Percentiles rank a stretch among this genome's conserved stretches.
Conservation (phyloP, 2,888 invertebrate genomes). For the Hirudinaria manillensis region DNA sequence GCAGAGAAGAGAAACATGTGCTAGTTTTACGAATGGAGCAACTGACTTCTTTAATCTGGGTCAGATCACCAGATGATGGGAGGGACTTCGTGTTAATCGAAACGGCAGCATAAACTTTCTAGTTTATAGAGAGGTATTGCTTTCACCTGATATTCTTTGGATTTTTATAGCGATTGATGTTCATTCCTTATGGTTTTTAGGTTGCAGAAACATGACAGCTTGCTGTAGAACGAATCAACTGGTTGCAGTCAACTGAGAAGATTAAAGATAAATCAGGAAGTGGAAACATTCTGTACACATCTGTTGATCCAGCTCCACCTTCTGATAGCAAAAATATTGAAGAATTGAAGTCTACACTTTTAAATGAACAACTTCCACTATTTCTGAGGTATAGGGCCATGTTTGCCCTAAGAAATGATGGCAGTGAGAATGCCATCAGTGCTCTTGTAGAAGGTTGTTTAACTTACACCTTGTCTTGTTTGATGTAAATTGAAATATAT, state of each 20-base stretch:
- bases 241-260: slow-evolving; percentile 57
- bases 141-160: neutral
- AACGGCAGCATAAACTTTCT: neutral
- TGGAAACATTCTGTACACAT: slow-evolving; percentile 57
- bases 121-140: slow-evolving; percentile 62
- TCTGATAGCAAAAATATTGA: slow-evolving; percentile 58
- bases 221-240: slow-evolving; percentile 75
- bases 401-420: slow-evolving; percentile 85
- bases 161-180: slow-evolving; percentile 6
- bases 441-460: slow-evolving; percentile 70
- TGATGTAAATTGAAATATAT: neutral
- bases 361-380: slow-evolving; percentile 68
- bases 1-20: neutral
- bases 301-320: slow-evolving; percentile 87
- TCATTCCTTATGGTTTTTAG: slow-evolving; percentile 40
- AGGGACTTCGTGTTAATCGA: neutral
- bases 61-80: slow-evolving; percentile 2
- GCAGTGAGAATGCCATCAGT: slow-evolving; percentile 69
- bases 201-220: slow-evolving; percentile 82
- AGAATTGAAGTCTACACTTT: slow-evolving; percentile 59
- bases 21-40: neutral
- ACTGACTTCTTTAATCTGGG: neutral
- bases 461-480: neutral
- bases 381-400: slow-evolving; percentile 79
- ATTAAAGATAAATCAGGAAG: slow-evolving; percentile 31